Evolutionary conservation across 2,113 vertebrate species (phyloP), one percentile per base, ranked within the genome.

Genomic region (Corythornis cristatus): DNA sequence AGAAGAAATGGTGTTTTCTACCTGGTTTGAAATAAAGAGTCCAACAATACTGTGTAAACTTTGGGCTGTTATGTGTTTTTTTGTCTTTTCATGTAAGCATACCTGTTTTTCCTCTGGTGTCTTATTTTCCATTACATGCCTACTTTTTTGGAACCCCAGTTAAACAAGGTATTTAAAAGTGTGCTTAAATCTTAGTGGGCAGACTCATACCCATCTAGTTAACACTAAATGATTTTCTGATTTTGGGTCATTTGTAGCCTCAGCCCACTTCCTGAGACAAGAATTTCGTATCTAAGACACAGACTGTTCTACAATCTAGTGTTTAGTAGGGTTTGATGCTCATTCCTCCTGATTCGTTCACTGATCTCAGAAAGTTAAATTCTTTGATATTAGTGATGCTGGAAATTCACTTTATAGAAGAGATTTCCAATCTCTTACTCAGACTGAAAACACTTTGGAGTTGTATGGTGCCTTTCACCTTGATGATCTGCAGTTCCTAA

Each of bases 41-140:
- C 8, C 7, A 43, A 75, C 92, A 81, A 26, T 8, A 9, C 11
- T 48, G 2, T 8, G 4, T 19, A 65, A 56, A n/a, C 1, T 19
- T 21, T 60, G n/a, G n/a, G 5, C 74, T 56, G 33, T 9, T 50
- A 53, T 54, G 1, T 11, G 17, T 54, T 35, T 64, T 53, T 3
- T 57, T 16, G 42, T 33, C 3, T 87, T 80, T 83, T 71, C 6
- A 21, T 53, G 12, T 42, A 78, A 61, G 3, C 2, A 26, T 37
- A 3, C 3, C 2, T 64, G 37, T 71, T 16, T 54, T 2, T 0
- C 1, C 4, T 4, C 4, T 2, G 15, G 8, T 33, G 8, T 43
- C 15, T 77, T 61, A 20, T 70, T 89, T 73, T 58, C 26, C 8
- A 9, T 53, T 60, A 37, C 17, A 71, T 22, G 4, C 11, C 11